Evolutionary conservation across 2,888 invertebrate genomes (phyloP).

Genomic region (Iphiclides podalirius): DNA sequence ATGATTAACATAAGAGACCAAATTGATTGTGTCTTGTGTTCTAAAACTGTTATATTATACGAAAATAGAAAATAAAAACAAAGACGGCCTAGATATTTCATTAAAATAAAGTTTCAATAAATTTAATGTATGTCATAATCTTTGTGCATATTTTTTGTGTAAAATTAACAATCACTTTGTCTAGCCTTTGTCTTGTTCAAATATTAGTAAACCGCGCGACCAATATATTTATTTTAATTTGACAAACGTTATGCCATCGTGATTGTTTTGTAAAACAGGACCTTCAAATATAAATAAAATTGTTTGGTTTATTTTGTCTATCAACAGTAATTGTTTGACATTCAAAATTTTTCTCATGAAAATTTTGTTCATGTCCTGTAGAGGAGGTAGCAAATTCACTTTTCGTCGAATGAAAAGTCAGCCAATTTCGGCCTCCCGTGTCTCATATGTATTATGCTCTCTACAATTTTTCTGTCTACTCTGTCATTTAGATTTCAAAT

Average conservation of each 20-base stretch:
- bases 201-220: neutral
- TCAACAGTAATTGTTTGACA: slow-evolving; percentile 40
- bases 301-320: slow-evolving; percentile 14
- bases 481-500: slow-evolving; percentile 49
- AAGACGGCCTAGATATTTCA: neutral
- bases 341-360: slow-evolving; percentile 65
- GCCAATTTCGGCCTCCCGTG: slow-evolving; percentile 49
- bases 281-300: neutral
- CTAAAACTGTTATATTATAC: no score
- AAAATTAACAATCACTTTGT: neutral
- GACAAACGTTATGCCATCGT: neutral
- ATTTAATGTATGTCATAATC: neutral
- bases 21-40: neutral
- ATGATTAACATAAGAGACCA: slow-evolving; percentile 3
- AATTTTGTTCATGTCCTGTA: slow-evolving; percentile 63
- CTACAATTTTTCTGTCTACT: slow-evolving; percentile 40
- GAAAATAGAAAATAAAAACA: neutral
- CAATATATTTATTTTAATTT: neutral
- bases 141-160: neutral
- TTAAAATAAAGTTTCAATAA: no score
- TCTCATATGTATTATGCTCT: slow-evolving; percentile 45
- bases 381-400: slow-evolving; percentile 55
- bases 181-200: neutral
- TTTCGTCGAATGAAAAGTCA: slow-evolving; percentile 64
- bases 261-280: neutral